These are phyloP conservation scores for Tetragonula carbonaria DNA, from an alignment of 2,888 invertebrate species.

Conservation along the genomic window DNA sequence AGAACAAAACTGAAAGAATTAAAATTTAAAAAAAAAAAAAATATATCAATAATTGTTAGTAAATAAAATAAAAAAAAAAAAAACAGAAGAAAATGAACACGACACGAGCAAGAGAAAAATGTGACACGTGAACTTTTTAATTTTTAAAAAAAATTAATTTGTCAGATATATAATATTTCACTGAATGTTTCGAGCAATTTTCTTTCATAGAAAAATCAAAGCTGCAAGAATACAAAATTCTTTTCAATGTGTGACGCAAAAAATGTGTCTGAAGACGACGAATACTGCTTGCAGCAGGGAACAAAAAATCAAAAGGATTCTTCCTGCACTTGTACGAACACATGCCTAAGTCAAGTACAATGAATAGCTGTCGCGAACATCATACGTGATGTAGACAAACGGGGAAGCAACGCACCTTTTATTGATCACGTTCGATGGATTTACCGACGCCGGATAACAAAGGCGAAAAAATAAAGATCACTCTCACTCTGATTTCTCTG, in stretches of 20 bases:
- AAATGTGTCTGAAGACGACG: conserved; percentile 4
- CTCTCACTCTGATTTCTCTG: neutral
- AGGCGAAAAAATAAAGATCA: conserved; percentile 30
- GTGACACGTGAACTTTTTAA: too few relatives aligned
- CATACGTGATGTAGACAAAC: conserved; percentile 48
- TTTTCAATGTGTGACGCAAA: neutral
- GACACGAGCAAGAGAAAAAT: too few relatives aligned
- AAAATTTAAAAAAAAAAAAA: too few relatives aligned
- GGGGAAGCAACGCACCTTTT: conserved; percentile 52
- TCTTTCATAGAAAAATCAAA: neutral
- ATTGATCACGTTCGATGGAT: conserved; percentile 63
- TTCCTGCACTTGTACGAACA: neutral
- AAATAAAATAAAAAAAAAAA: neutral
- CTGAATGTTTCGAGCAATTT: neutral
- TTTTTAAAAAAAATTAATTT: neutral
- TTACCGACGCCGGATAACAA: conserved; percentile 57
- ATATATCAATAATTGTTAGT: neutral
- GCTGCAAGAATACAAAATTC: neutral
- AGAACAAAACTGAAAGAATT: neutral
- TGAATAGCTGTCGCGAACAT: conserved; percentile 21
- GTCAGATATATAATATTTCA: neutral
- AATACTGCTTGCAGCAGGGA: neutral
- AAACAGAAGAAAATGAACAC: too few relatives aligned
- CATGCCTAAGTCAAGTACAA: neutral
- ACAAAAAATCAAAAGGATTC: conserved; percentile 41